phyloP scores from a whole-genome alignment of 2,797 vertebrate genomes.

The Sarcoramphus papa region DNA sequence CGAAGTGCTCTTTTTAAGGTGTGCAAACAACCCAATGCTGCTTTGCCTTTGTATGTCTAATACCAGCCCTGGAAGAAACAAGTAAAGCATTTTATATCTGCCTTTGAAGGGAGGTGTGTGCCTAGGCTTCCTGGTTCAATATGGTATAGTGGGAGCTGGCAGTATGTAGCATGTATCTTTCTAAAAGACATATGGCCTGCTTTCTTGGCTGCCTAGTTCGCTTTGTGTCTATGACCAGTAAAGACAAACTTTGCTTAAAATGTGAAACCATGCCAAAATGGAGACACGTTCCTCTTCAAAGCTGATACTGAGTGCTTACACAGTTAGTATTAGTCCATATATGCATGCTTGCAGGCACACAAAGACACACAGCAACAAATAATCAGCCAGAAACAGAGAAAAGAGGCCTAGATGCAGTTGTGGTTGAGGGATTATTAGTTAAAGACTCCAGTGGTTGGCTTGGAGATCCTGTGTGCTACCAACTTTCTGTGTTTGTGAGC shows the following conservation, averaged over 20 bases:
- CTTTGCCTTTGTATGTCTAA: background rate
- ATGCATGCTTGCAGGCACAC: accelerated
- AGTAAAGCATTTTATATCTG: background rate
- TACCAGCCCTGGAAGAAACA: background rate
- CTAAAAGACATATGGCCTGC: background rate
- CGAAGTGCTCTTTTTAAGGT: background rate
- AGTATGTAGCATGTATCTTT: background rate
- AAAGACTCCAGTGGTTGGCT: background rate
- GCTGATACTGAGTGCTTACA: background rate
- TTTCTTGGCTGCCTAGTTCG: background rate
- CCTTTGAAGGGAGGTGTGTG: background rate
- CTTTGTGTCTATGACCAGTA: background rate
- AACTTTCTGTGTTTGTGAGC: background rate
- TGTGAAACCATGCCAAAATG: background rate
- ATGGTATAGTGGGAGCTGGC: accelerated
- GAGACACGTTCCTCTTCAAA: background rate
- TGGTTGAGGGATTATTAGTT: background rate
- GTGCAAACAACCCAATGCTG: background rate
- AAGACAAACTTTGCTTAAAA: background rate
- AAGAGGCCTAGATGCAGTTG: background rate
- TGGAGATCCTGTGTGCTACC: background rate
- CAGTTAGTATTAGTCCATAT: too few relatives aligned
- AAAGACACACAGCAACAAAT: background rate
- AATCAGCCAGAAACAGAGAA: background rate
- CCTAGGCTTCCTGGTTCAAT: background rate